A percentile compares a stretch with the other conserved stretches of the same genome.
Conservation (phyloP, 2,113 vertebrate genomes). For the Phrynosoma platyrhinos region DNA sequence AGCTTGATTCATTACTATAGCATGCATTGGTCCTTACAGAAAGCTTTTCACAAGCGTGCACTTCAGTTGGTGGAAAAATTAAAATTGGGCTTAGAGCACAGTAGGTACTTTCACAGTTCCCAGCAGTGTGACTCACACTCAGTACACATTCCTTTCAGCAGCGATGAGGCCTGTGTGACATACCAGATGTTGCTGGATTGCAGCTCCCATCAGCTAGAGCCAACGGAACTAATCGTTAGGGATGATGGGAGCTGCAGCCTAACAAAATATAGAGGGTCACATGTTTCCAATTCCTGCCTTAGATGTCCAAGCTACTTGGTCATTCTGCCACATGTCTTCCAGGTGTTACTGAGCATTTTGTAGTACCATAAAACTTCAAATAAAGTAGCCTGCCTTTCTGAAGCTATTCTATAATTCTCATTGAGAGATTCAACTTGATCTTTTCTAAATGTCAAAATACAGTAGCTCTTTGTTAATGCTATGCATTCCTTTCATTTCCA, state of each 20-base stretch:
- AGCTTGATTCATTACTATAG: background rate
- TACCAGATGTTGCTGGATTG: too few relatives aligned
- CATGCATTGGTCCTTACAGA: background rate
- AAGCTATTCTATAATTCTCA: background rate
- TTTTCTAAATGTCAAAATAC: background rate
- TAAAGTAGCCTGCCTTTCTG: background rate
- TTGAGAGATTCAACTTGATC: background rate
- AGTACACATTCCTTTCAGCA: background rate
- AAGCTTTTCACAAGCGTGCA: background rate
- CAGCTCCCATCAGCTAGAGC: too few relatives aligned
- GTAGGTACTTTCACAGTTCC: background rate
- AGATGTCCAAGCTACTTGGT: background rate
- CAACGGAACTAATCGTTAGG: too few relatives aligned
- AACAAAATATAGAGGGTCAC: too few relatives aligned
- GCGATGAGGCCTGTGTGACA: too few relatives aligned
- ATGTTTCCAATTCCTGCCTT: background rate
- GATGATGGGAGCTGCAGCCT: background rate
- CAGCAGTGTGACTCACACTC: background rate
- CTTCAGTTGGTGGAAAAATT: background rate
- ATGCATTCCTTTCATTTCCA: background rate
- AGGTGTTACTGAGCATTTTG: background rate
- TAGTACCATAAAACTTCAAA: background rate
- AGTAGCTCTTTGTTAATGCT: background rate
- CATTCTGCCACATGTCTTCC: background rate
- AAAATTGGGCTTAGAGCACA: background rate